Evolutionary conservation across 2,797 vertebrate genomes (phyloP), one percentile per base, ranked within the genome.

Genomic region (Sylvia borin): DNA sequence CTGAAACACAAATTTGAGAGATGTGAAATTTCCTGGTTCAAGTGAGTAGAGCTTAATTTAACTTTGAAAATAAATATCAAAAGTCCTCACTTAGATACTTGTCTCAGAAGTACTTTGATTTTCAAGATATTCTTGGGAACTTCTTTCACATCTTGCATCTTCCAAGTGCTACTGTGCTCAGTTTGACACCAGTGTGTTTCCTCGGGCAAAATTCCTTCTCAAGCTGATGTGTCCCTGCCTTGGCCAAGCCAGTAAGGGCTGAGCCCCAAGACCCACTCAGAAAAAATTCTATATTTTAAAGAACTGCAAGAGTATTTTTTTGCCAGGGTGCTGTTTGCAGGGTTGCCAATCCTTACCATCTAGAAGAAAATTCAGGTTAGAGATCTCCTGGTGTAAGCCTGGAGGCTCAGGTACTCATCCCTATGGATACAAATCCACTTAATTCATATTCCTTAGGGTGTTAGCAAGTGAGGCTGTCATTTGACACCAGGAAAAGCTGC

Each of bases 21-120:
- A 50, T 97, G 97, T 72, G 96, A 92, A 70, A 68, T 98, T 94
- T 96, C 92, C 58, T 81, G 8, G 32, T 98, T 98, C 96, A 90
- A 68, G 98, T 98, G 87, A 73, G 97, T 97, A 92, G 14, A 85
- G 5, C 25, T 76, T 67, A 67, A 64, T 43, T 85, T 48, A 71
- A 67, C 43, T 54, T 77, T 47, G 32, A 29, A 90, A 78, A 86
- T 40, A 55, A 38, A 40, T 2, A 0, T 54, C 16, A 38, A 2
- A 79, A 67, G 1, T 57, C 17, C 7, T 73, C 18, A 26, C 11
- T 57, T 66, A 47, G 4, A 7, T 68, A 19, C 51, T 83, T 88
- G 6, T 75, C n/a, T 72, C 40, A 66, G 29, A 36, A 76, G 7
- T 50, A 7, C 4, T 4, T 45, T 40, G 13, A 8, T 64, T 92